Conservation (phyloP, 2,888 invertebrate genomes). For the Synanthedon tipuliformis region DNA sequence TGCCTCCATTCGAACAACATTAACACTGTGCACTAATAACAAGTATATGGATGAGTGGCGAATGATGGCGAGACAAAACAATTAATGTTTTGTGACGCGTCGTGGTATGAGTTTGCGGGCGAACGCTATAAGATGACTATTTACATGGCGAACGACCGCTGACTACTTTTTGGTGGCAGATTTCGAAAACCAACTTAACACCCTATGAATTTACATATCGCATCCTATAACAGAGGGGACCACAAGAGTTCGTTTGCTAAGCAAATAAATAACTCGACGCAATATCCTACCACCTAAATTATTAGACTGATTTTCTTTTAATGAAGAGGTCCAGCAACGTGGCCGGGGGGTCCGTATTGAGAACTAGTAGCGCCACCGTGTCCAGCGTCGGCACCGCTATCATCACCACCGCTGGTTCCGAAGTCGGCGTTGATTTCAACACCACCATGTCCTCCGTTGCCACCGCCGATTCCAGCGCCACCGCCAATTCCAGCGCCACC, state of each 20-base stretch:
- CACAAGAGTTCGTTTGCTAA: conserved; percentile 16
- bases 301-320: conserved; percentile 25
- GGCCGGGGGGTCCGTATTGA: conserved; percentile 66
- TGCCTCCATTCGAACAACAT: conserved; percentile 51
- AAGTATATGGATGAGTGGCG: conserved; percentile 47
- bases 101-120: conserved; percentile 19
- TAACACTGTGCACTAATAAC: conserved; percentile 68
- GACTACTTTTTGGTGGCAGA: conserved; percentile 21
- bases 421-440: conserved; percentile 41
- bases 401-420: conserved; percentile 38
- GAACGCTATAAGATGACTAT: conserved; percentile 46
- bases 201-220: too few relatives aligned
- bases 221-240: too few relatives aligned
- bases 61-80: conserved; percentile 28
- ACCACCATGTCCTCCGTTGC: conserved; percentile 33
- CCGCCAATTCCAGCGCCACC: conserved; percentile 26
- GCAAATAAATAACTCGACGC: conserved; percentile 38
- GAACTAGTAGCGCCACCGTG: conserved; percentile 52
- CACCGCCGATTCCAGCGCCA: conserved; percentile 25
- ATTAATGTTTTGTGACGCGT: conserved; percentile 23
- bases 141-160: conserved; percentile 42
- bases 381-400: conserved; percentile 28
- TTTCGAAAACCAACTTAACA: background rate
- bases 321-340: conserved; percentile 61
- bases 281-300: conserved; percentile 34